Evolutionary conservation across 2,113 vertebrate species (phyloP), one percentile per base, ranked within the genome.

Genomic region (Elachura formosa): DNA sequence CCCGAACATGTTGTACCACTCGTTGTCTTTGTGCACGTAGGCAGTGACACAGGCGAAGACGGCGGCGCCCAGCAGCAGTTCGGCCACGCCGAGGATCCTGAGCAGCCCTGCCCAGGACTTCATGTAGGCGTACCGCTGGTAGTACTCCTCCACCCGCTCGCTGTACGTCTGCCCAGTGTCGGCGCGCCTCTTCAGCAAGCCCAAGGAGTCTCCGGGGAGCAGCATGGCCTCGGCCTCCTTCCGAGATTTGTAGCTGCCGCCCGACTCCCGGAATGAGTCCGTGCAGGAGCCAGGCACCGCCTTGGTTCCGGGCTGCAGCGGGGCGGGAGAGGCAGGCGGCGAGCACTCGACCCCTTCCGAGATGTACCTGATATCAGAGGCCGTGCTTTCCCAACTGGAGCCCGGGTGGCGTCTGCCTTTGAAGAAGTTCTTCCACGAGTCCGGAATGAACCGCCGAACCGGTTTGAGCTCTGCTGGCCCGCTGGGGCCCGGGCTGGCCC

Each of bases 91-190:
- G 89, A 99, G 98, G 55, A 99, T 98, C 40, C 99, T 94, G 62
- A 99, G 98, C 82, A 99, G 97, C 20, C 99, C 99, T 1, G 99
- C 98, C 99, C 99, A 99, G 4, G 99, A 99, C 97, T 99, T 99
- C 99, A 99, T 99, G 97, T 99, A 99, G 87, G 98, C 97, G 8
- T 99, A 99, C 6, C 98, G 97, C 96, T 90, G 96, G 88, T 98
- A 88, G 87, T 99, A 99, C 45, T 98, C 98, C 92, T 99, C 98
- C 81, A 98, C 98, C 79, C 96, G 96, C 95, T 99, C 98, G 16
- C 98, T 98, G 96, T 99, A 99, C 1, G 98, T 98, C 89, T 90
- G 97, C 8, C 95, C 97, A 0, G 97, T 98, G 38, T 94, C 97
- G 3, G 98, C 98, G 11, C 82, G 97, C 4, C 94, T 97, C 12